Evolutionary conservation across 2,797 vertebrate species (phyloP).

Genomic region (Orestias chungarensis): DNA sequence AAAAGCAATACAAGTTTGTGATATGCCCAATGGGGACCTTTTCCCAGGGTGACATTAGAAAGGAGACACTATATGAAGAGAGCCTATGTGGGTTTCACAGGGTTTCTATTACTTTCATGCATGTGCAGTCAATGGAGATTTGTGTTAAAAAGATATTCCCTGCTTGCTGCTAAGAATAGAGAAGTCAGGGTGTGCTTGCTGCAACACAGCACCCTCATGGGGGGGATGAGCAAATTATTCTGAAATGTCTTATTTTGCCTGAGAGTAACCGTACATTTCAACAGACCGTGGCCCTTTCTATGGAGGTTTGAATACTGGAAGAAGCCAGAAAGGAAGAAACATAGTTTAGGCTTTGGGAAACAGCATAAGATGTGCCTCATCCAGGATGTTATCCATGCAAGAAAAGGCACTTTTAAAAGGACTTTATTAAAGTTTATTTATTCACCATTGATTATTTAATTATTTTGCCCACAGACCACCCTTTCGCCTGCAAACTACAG

Average conservation of each 20-base stretch:
- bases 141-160: neutral
- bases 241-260: neutral
- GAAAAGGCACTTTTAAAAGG: neutral
- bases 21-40: neutral
- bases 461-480: conserved; percentile 69
- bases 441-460: conserved; percentile 6
- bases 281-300: too few relatives aligned
- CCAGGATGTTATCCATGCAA: neutral
- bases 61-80: neutral
- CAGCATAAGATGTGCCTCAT: neutral
- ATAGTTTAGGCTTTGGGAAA: neutral
- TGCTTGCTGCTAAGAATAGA: neutral
- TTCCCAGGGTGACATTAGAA: neutral
- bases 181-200: neutral
- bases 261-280: neutral
- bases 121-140: neutral
- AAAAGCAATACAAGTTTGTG: neutral
- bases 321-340: neutral
- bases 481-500: conserved; percentile 80
- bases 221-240: neutral
- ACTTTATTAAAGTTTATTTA: neutral
- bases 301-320: too few relatives aligned
- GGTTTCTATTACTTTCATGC: neutral
- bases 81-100: neutral
- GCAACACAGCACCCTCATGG: neutral